Evolutionary conservation across 2,113 vertebrate species (phyloP), one percentile per base, ranked within the genome.

Genomic region (Ceuthmochares aereus): DNA sequence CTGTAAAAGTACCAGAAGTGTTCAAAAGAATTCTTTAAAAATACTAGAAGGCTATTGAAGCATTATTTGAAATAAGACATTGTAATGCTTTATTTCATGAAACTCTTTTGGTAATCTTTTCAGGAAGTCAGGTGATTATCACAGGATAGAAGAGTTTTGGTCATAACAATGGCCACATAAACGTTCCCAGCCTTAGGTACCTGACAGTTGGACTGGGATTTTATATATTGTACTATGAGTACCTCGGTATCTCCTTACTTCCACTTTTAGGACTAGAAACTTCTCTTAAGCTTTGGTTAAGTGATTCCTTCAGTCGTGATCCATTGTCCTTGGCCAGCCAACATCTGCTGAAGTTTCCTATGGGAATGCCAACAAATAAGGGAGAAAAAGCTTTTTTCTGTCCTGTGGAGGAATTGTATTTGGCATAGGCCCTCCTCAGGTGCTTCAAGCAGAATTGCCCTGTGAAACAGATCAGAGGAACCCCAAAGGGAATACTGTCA

Each of bases 401-500:
- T 75, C 80, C 80, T 87, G 19, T 82, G 54, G 42, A 91, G 81
- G n/a, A 92, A 79, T 87, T 93, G 25, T 51, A 92, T 84, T 87
- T 94, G 70, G 54, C 29, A 7, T 63, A 59, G 76, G 12, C 47
- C 32, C 14, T 70, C 32, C 72, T 94, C 58, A 49, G 93, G 81
- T 91, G 73, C 43, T 93, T 94, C 77, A 81, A 73, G 81, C 32
- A 84, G 60, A 81, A 72, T 25, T 72, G 69, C 21, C 77, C 62
- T 64, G 49, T 94, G 73, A 82, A 92, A 79, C 21, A 77, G 58
- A 87, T 94, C 77, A 89, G 81, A 95, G 40, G 69, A 89, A 67
- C 40, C 52, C 80, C 78, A 72, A 91, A 89, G 74, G 84, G 87
- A 93, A 40, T 56, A 64, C 49, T 73, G 58, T 94, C 86, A 95